Evolutionary conservation across 1,140 invertebrate species (phyloP).

Genomic region (Heliothis virescens): DNA sequence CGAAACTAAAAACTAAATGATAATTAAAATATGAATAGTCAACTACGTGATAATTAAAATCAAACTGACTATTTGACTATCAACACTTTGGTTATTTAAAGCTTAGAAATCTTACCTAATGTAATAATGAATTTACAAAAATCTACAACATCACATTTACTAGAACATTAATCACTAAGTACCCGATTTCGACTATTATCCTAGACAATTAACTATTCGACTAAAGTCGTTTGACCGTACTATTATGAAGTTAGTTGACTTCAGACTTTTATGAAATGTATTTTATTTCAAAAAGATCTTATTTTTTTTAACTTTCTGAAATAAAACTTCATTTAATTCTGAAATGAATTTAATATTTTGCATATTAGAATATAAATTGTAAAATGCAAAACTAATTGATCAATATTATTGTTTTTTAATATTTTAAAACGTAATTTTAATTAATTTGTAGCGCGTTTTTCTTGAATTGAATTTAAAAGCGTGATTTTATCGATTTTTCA

Average conservation of each 20-base stretch:
- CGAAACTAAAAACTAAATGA: neutral
- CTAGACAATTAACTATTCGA: constrained; percentile 40
- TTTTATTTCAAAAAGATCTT: too few relatives aligned
- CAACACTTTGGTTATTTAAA: constrained; percentile 48
- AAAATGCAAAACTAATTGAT: too few relatives aligned
- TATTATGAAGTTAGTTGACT: neutral
- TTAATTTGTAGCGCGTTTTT: neutral
- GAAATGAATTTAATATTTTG: too few relatives aligned
- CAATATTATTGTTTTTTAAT: neutral
- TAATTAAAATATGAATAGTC: constrained; percentile 10
- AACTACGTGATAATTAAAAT: constrained; percentile 29
- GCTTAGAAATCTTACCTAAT: constrained; percentile 46
- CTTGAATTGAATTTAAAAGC: neutral
- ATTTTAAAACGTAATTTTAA: neutral
- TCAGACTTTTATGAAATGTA: neutral
- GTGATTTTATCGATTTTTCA: neutral
- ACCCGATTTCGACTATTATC: constrained; percentile 46
- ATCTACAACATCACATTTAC: constrained; percentile 47
- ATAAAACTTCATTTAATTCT: too few relatives aligned
- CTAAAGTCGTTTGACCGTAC: constrained; percentile 10
- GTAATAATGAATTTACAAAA: constrained; percentile 47
- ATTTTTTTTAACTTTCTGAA: too few relatives aligned
- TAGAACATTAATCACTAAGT: constrained; percentile 45
- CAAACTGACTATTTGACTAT: constrained; percentile 31
- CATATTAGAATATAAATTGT: too few relatives aligned